Base-by-base conservation (phyloP, 2,797 vertebrate genomes). In the Acipenser oxyrinchus region DNA sequence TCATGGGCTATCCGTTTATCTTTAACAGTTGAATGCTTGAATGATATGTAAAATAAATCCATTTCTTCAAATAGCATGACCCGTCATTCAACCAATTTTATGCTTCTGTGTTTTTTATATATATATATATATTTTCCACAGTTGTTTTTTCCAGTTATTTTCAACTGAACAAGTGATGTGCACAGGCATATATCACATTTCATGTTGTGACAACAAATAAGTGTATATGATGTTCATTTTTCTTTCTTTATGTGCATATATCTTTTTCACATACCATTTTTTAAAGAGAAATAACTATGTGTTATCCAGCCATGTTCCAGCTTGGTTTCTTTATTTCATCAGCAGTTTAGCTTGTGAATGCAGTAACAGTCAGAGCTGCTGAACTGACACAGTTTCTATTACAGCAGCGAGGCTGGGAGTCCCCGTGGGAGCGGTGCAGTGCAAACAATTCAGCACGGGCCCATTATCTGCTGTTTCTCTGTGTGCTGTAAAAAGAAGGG, bases 331-430 rank as follows among this genome's bases (percentile, higher is more conserved):
- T 84, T 80, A 81, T 86, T 84, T 75, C 83, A 63, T 80, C 80
- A 81, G 82, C 82, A 84, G 81, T 81, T 86, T 82, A 86, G 84
- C 82, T 83, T 87, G 82, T 84, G 81, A 89, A 87, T 87, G 86
- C 85, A 80, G 84, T 83, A 82, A 78, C 83, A 82, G 82, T 82
- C 82, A 69, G 79, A 87, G 82, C 85, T 84, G 76, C 82, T 84
- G 84, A 82, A 78, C 78, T 84, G 78, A 82, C 75, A 81, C 79
- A 81, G 84, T 83, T 79, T 87, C 84, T 80, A 77, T 86, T 84
- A 81, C 86, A 87, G 86, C 86, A 88, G 86, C 85, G 80, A 76
- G 81, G 81, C 78, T 78, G 66, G 75, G 75, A 80, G 87, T 53
- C 88, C 87, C 87, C 80, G 74, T 86, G 86, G 88, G 77, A 83